phyloP scores from a whole-genome alignment of 2,797 vertebrate genomes.

The Babyrousa celebensis region DNA sequence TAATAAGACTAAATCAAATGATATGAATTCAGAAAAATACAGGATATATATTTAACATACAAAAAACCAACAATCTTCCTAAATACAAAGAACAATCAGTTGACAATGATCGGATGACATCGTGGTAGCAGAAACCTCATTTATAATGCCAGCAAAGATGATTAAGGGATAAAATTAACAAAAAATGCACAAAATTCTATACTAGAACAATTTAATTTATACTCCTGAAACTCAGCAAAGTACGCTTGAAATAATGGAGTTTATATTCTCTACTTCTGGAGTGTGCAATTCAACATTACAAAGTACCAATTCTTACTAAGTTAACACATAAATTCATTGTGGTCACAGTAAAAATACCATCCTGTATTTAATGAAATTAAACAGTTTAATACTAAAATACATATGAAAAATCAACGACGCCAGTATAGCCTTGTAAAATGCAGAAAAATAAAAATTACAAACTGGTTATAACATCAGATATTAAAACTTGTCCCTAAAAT shows the following conservation, averaged over 20 bases:
- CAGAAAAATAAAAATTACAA: neutral
- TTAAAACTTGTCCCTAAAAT: neutral
- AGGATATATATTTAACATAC: neutral
- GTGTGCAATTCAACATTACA: neutral
- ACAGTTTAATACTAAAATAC: neutral
- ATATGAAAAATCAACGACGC: neutral
- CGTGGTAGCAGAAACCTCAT: neutral
- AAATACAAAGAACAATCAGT: neutral
- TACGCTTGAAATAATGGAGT: neutral
- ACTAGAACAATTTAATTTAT: neutral
- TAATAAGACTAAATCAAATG: neutral
- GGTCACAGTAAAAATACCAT: neutral
- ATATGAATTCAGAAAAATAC: neutral
- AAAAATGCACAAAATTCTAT: neutral
- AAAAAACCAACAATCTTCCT: neutral
- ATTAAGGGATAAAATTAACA: neutral
- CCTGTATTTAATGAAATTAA: neutral
- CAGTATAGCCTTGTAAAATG: neutral
- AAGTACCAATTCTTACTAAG: neutral
- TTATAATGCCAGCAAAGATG: neutral
- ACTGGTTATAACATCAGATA: neutral
- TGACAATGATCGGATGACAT: no score
- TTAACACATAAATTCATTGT: conserved; percentile 24
- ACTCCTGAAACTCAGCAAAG: neutral
- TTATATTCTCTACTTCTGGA: neutral